Evolutionary conservation across 2,113 vertebrate species (phyloP).

Genomic region (Poeciliopsis prolifica): DNA sequence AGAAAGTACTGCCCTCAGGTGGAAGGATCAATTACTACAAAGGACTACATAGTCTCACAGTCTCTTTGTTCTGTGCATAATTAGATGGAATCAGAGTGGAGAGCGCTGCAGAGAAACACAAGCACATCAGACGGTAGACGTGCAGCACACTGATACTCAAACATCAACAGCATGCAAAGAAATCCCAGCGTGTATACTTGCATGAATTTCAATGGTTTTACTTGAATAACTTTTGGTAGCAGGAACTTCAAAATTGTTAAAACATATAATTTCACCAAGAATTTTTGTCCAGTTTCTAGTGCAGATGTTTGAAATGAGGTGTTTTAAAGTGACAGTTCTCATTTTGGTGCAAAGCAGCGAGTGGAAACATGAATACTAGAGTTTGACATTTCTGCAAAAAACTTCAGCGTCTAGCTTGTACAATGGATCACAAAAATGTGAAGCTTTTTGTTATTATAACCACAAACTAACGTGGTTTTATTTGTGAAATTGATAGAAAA

Average conservation of each 20-base stretch:
- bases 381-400: neutral
- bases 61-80: slow-evolving; percentile 57
- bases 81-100: slow-evolving; percentile 41
- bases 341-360: neutral
- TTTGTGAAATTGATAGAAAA: neutral
- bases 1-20: slow-evolving; percentile 83
- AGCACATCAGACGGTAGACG: neutral
- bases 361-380: too few relatives aligned
- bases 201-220: neutral
- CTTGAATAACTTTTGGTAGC: neutral
- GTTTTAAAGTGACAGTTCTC: neutral
- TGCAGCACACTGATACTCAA: neutral
- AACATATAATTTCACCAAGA: too few relatives aligned
- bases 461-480: neutral
- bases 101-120: slow-evolving; percentile 11
- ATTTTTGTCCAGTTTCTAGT: too few relatives aligned
- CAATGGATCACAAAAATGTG: neutral
- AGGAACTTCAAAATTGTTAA: neutral
- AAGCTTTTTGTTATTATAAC: neutral
- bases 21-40: slow-evolving; percentile 82
- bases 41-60: slow-evolving; percentile 55
- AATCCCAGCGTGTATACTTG: neutral
- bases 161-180: neutral
- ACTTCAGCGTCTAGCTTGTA: neutral
- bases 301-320: too few relatives aligned